These are phyloP conservation scores for Apamea anceps DNA, from an alignment of 2,888 invertebrate genomes.

Conservation along the genomic window DNA sequence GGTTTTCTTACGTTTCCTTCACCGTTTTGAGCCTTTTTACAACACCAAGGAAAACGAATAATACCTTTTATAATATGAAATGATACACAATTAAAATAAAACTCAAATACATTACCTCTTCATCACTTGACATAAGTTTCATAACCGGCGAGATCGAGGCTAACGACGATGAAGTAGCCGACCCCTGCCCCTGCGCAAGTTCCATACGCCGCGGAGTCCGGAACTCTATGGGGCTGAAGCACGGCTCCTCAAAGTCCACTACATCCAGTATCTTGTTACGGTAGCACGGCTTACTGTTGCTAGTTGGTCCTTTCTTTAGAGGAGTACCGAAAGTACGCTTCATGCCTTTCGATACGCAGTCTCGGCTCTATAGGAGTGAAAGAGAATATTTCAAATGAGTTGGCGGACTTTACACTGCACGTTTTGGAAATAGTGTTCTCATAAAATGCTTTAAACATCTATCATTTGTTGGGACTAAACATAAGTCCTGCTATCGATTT, in stretches of 20 bases:
- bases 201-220: constrained; percentile 78
- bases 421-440: background rate
- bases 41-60: background rate
- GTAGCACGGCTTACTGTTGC: constrained; percentile 75
- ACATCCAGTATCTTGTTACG: constrained; percentile 85
- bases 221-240: constrained; percentile 85
- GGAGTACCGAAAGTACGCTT: constrained; percentile 87
- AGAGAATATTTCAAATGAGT: background rate
- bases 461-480: background rate
- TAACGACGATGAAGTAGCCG: constrained; percentile 78
- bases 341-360: constrained; percentile 82
- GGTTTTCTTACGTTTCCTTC: too few species aligned
- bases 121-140: constrained; percentile 83
- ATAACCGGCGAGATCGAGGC: constrained; percentile 84
- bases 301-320: constrained; percentile 70
- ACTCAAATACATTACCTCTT: constrained; percentile 75
- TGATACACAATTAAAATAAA: background rate
- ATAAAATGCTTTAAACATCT: background rate
- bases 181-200: constrained; percentile 57
- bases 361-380: constrained; percentile 75
- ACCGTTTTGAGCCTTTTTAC: background rate
- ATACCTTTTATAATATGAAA: background rate
- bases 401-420: background rate
- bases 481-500: background rate
- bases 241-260: constrained; percentile 83